Percentiles rank a stretch among this genome's conserved stretches.
Evolutionary conservation across 2,113 vertebrate genomes (phyloP).

Genomic region (Pundamilia nyererei): DNA sequence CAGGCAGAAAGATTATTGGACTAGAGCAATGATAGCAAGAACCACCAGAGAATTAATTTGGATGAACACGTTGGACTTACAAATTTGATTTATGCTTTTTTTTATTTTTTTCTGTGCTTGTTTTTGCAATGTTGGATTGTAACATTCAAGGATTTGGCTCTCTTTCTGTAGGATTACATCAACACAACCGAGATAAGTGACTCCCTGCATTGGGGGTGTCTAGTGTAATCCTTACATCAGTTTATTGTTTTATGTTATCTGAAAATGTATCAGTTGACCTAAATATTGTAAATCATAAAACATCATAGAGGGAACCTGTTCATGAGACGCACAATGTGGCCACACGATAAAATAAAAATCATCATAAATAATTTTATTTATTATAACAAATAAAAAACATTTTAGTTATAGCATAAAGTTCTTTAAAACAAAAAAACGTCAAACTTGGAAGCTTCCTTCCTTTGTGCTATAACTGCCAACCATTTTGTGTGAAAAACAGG

Average conservation of each 20-base stretch:
- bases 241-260: background rate
- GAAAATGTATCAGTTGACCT: background rate
- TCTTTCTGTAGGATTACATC: background rate
- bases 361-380: no score
- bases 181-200: background rate
- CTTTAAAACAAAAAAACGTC: accelerated
- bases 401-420: background rate
- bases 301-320: no score
- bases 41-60: accelerated
- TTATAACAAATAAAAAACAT: no score
- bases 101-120: background rate
- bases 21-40: no score
- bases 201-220: background rate
- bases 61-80: background rate
- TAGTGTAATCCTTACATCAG: background rate
- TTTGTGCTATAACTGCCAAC: accelerated
- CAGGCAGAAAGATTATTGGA: no score
- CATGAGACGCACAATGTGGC: no score
- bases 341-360: no score
- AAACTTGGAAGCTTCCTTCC: background rate
- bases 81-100: background rate
- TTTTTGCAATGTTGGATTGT: background rate
- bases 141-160: background rate
- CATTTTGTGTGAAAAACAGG: accelerated
- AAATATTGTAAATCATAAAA: no score